Evolutionary conservation across 2,888 invertebrate species (phyloP), one percentile per base, ranked within the genome.

Genomic region (Sinelater perroti): DNA sequence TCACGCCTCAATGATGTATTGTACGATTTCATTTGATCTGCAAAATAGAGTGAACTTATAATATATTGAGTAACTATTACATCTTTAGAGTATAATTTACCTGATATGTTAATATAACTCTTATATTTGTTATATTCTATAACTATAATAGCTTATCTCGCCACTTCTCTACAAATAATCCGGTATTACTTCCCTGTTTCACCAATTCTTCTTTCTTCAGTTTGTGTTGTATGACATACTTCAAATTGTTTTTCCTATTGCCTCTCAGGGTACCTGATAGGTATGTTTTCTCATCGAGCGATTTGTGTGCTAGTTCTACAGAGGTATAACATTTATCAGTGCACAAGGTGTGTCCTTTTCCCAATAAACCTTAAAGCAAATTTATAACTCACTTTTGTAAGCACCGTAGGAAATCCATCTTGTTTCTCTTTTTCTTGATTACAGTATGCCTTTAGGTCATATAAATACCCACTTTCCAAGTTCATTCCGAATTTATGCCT

Each of bases 401-500:
- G 56, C 8, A 61, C 63, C 2, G 5, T 47, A 5, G n/a, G n/a
- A n/a, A 8, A 35, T 16, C n/a, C 20, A 16, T 4, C 28, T 10
- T 24, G 28, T 14, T 60, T 50, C 10, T 28, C 16, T 42, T 46
- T 44, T 51, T 62, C 56, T 24, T 58, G 47, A n/a, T 33, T 62
- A 44, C 56, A 64, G 45, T 63, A 62, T 14, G 59, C 46, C 50
- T 59, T 60, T 17, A 63, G 24, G 44, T 63, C 54, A 38, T 60
- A 64, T 16, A 24, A 38, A 51, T 63, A 61, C 6, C 63, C 57
- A n/a, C 52, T 47, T 45, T 64, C 53, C n/a, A 55, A 26, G 35
- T 65, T 64, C n/a, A 65, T 47, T 8, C 62, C 61, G 47, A 66
- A 64, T 54, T 64, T 63, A 31, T 65, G 59, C 10, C 60, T 30